Percentiles rank a stretch among this genome's conserved stretches.
phyloP scores from a whole-genome alignment of 2,797 vertebrate genomes.

The Poecilia gillii region DNA sequence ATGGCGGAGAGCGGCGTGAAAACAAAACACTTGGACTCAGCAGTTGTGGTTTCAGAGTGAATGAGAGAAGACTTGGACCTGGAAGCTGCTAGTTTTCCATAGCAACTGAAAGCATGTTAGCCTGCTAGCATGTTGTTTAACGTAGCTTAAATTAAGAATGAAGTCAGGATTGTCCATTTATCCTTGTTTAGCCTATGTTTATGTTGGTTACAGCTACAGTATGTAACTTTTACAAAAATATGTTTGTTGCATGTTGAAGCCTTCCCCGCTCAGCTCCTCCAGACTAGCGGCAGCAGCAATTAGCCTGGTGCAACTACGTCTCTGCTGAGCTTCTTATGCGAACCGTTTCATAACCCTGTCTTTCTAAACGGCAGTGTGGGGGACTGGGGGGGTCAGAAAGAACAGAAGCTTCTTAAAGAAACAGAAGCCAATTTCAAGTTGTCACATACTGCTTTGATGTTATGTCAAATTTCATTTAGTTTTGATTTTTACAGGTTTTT shows the following conservation, averaged over 20 bases:
- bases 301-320: neutral
- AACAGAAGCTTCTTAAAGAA: too few relatives aligned
- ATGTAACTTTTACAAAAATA: too few relatives aligned
- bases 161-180: neutral
- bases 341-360: neutral
- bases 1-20: neutral
- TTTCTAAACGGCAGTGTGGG: neutral
- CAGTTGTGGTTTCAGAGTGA: neutral
- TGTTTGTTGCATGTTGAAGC: too few relatives aligned
- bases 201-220: neutral
- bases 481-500: too few relatives aligned
- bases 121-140: neutral
- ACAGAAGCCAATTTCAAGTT: neutral
- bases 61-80: neutral
- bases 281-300: neutral
- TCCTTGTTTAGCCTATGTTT: neutral
- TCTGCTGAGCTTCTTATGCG: neutral
- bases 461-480: neutral
- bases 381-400: too few relatives aligned
- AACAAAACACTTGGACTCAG: neutral
- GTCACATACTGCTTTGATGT: neutral
- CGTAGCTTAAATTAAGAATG: neutral
- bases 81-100: neutral
- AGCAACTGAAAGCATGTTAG: neutral
- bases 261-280: neutral